phyloP scores from a whole-genome alignment of 2,888 invertebrate species.

The Yponomeuta cagnagella region DNA sequence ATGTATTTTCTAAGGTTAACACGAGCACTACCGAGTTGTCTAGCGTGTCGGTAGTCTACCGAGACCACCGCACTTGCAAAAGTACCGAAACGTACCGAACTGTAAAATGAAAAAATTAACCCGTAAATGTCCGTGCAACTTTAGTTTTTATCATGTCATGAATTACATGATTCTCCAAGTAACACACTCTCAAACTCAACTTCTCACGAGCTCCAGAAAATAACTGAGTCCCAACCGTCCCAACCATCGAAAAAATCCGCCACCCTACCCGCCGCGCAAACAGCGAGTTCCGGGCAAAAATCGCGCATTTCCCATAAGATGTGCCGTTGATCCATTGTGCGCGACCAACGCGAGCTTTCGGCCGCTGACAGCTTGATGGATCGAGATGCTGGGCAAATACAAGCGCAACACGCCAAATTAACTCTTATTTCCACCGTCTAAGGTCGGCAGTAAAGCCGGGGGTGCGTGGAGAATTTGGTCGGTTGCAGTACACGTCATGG shows the following conservation, averaged over 20 bases:
- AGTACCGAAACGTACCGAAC: too few species aligned
- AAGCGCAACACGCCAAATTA: not conserved
- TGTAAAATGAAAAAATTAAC: too few species aligned
- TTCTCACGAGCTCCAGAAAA: too few species aligned
- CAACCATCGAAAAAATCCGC: not conserved
- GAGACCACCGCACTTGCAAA: too few species aligned
- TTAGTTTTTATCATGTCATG: too few species aligned
- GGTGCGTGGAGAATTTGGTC: not conserved
- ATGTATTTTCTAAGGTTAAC: too few species aligned
- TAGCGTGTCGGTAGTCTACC: too few species aligned
- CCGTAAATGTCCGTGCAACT: too few species aligned
- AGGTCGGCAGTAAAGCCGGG: not conserved
- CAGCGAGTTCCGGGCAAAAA: not conserved
- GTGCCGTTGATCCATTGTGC: not conserved
- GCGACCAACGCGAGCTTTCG: not conserved
- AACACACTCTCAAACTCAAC: too few species aligned
- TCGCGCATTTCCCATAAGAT: slow-evolving; percentile 1
- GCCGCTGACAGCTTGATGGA: not conserved
- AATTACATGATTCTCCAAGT: too few species aligned
- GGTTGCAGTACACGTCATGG: slow-evolving; percentile 1
- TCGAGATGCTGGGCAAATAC: not conserved
- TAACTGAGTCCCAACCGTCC: not conserved
- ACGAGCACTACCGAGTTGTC: too few species aligned
- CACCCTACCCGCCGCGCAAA: not conserved
- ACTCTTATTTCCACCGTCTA: not conserved